A percentile compares a stretch with the other conserved stretches of the same genome.
Conservation (phyloP, 2,797 vertebrate genomes). For the Peromyscus melanophrys region DNA sequence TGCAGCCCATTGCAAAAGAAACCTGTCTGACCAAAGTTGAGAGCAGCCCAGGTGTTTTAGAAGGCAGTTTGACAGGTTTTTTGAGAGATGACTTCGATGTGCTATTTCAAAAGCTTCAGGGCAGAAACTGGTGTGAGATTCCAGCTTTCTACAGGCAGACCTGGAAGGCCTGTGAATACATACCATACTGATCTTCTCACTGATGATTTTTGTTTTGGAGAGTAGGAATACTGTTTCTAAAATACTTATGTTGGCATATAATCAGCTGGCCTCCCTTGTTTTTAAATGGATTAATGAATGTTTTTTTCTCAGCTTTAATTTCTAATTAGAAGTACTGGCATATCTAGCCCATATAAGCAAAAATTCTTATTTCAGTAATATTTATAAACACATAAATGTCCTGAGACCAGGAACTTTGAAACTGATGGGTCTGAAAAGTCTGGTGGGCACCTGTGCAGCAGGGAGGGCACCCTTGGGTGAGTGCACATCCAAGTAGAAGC, state of each 20-base stretch:
- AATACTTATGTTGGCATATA: background rate
- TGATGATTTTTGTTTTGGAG: background rate
- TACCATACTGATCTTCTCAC: background rate
- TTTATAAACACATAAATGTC: background rate
- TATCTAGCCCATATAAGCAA: background rate
- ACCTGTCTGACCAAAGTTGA: background rate
- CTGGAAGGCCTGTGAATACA: background rate
- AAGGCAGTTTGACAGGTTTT: background rate
- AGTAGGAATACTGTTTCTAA: background rate
- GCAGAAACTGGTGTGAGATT: background rate
- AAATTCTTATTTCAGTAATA: background rate
- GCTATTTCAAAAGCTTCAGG: background rate
- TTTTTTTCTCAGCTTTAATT: background rate
- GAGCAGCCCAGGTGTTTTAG: background rate
- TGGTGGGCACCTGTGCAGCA: background rate
- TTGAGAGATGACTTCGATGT: background rate
- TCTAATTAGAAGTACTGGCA: background rate
- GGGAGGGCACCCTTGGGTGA: background rate
- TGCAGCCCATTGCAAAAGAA: background rate
- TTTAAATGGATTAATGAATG: background rate
- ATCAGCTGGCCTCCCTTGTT: background rate
- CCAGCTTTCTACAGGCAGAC: background rate
- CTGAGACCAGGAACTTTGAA: background rate
- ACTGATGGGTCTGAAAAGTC: background rate
- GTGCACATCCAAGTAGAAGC: conserved; percentile 9